Percentiles rank a stretch among this genome's conserved stretches.
These are phyloP conservation scores for Pelosia muscerda DNA, from an alignment of 2,888 invertebrate genomes.

Conservation along the genomic window DNA sequence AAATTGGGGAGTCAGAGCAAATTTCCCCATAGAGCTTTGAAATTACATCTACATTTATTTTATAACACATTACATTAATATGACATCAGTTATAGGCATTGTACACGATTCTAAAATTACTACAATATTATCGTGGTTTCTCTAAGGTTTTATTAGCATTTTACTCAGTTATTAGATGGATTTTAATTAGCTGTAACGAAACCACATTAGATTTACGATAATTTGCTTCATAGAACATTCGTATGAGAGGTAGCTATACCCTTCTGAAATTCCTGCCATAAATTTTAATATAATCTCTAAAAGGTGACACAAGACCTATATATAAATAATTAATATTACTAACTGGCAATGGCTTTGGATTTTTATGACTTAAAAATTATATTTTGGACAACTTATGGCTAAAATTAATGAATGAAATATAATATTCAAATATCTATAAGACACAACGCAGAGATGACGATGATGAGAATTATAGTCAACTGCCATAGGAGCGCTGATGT, in stretches of 20 bases:
- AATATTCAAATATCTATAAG: no score
- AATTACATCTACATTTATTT: not conserved
- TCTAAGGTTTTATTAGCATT: not conserved
- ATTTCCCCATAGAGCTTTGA: not conserved
- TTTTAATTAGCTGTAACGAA: not conserved
- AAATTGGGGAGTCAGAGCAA: no score
- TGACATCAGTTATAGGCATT: not conserved
- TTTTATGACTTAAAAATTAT: not conserved
- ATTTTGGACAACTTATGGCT: not conserved
- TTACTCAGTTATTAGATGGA: conserved; percentile 1
- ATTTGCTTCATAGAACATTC: not conserved
- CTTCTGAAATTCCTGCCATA: not conserved
- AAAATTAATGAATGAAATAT: no score
- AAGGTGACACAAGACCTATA: not conserved
- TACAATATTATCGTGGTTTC: not conserved
- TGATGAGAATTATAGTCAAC: no score
- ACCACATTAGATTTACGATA: conserved; percentile 2
- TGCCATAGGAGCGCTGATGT: no score
- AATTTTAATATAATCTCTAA: not conserved
- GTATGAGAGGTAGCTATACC: not conserved
- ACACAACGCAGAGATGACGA: no score
- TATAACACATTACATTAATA: not conserved
- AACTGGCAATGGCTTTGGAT: not conserved
- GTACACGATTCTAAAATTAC: not conserved
- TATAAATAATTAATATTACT: not conserved